Evolutionary conservation across 2,797 vertebrate genomes (phyloP).

Genomic region (Pangasius mekongensis): DNA sequence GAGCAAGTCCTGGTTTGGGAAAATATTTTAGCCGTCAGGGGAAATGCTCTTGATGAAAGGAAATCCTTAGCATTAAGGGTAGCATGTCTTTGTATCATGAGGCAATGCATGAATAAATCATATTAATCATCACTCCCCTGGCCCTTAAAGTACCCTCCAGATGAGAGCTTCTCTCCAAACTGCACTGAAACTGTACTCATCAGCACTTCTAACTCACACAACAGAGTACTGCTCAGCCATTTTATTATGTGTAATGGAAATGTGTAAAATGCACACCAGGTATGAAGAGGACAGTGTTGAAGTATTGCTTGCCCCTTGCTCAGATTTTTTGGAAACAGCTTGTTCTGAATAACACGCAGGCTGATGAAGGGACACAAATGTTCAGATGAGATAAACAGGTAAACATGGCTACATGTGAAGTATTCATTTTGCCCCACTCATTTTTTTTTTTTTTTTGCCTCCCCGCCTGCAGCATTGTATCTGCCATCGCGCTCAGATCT

Average conservation of each 20-base stretch:
- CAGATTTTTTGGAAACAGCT: not conserved
- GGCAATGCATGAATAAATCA: constrained; percentile 46
- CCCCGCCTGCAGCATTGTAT: constrained; percentile 16
- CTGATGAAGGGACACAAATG: constrained; percentile 26
- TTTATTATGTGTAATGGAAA: constrained; percentile 10
- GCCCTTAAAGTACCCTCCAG: constrained; percentile 25
- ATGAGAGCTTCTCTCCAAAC: constrained; percentile 29
- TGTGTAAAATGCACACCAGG: constrained; percentile 2
- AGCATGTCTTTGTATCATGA: constrained; percentile 21
- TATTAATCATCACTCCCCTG: constrained; percentile 45
- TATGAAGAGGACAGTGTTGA: not conserved
- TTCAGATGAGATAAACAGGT: constrained; percentile 30
- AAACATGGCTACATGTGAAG: not conserved
- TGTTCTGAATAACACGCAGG: not conserved
- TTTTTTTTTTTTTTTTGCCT: not conserved
- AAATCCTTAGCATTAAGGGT: constrained; percentile 12
- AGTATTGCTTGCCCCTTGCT: not conserved
- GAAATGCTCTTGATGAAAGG: not conserved
- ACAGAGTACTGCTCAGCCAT: not conserved
- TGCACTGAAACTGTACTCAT: constrained; percentile 17
- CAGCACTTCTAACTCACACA: constrained; percentile 28
- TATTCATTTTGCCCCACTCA: not conserved
- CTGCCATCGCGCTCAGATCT: not conserved
- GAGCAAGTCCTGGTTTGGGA: constrained; percentile 26
- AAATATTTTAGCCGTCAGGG: not conserved